Conservation (phyloP, 2,888 invertebrate species). For the Eledona agricola region DNA sequence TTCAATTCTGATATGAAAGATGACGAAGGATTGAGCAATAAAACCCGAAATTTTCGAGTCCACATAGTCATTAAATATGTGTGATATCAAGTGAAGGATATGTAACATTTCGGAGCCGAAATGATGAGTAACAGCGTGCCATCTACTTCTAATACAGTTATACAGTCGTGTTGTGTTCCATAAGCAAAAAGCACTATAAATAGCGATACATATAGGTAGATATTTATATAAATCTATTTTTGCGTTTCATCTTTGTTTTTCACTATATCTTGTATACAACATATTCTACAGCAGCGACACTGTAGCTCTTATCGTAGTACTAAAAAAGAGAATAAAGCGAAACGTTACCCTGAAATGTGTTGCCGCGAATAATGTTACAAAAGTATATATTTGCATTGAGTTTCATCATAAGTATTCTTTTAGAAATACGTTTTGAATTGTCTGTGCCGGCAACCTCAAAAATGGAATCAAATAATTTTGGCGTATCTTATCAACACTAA, state of each 20-base stretch:
- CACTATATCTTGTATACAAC: slow-evolving; percentile 32
- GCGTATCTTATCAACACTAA: slow-evolving; percentile 43
- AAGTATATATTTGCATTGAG: slow-evolving; percentile 41
- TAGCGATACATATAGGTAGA: slow-evolving; percentile 58
- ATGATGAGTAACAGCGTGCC: slow-evolving; percentile 58
- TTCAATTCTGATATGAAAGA: slow-evolving; percentile 38
- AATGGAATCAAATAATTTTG: slow-evolving; percentile 44
- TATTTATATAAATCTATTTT: slow-evolving; percentile 50
- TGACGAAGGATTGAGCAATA: slow-evolving; percentile 48
- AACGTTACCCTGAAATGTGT: slow-evolving; percentile 57
- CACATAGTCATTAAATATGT: slow-evolving; percentile 32
- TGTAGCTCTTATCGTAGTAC: slow-evolving; percentile 26
- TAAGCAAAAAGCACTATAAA: slow-evolving; percentile 62
- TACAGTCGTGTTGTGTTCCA: slow-evolving; percentile 63
- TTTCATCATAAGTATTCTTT: slow-evolving; percentile 40
- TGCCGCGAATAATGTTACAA: slow-evolving; percentile 49
- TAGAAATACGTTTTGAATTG: slow-evolving; percentile 32
- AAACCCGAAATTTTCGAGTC: slow-evolving; percentile 16
- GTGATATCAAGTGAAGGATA: slow-evolving; percentile 44
- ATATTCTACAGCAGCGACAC: slow-evolving; percentile 30
- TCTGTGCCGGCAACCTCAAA: slow-evolving; percentile 39
- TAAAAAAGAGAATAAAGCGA: slow-evolving; percentile 37
- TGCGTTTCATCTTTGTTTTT: slow-evolving; percentile 21
- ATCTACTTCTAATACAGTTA: slow-evolving; percentile 57
- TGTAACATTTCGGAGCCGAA: slow-evolving; percentile 44